These are phyloP conservation scores for Eupithecia dodoneata DNA, from an alignment of 2,888 invertebrate species.

Conservation along the genomic window DNA sequence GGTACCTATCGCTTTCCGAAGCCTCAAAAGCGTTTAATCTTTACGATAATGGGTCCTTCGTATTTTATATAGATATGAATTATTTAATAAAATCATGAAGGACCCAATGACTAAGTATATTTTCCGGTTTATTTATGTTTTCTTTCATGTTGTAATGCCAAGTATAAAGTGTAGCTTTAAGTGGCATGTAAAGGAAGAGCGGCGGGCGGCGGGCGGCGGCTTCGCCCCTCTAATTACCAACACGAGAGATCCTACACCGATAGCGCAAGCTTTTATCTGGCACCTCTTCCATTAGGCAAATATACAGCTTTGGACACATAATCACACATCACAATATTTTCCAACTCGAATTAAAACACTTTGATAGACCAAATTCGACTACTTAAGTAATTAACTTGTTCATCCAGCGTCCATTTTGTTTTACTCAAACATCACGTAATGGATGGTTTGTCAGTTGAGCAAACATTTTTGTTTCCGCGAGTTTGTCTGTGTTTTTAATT, in stretches of 20 bases:
- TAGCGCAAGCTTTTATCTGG: conserved; percentile 81
- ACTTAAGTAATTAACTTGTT: conserved; percentile 61
- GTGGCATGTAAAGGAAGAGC: conserved; percentile 73
- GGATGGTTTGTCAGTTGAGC: conserved; percentile 63
- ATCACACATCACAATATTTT: conserved; percentile 79
- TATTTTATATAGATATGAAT: too few species aligned
- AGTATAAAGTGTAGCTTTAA: conserved; percentile 76
- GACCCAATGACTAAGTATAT: neutral
- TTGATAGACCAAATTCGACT: conserved; percentile 76
- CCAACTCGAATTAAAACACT: conserved; percentile 80
- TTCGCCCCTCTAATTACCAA: conserved; percentile 77
- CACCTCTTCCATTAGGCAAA: conserved; percentile 83
- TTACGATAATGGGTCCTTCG: too few species aligned
- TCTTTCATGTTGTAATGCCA: conserved; percentile 61
- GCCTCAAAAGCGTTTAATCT: too few species aligned
- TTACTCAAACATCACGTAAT: conserved; percentile 54
- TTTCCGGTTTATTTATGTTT: conserved; percentile 31
- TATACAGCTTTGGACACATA: conserved; percentile 79
- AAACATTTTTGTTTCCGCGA: conserved; percentile 72
- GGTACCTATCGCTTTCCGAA: too few species aligned
- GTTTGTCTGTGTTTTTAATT: conserved; percentile 65
- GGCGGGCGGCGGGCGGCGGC: conserved; percentile 39
- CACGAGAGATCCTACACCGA: conserved; percentile 68
- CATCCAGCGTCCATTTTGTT: conserved; percentile 63
- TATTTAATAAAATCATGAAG: neutral